Conservation (phyloP, 2,888 invertebrate species). For the Hirtodrosophila alboralis region DNA sequence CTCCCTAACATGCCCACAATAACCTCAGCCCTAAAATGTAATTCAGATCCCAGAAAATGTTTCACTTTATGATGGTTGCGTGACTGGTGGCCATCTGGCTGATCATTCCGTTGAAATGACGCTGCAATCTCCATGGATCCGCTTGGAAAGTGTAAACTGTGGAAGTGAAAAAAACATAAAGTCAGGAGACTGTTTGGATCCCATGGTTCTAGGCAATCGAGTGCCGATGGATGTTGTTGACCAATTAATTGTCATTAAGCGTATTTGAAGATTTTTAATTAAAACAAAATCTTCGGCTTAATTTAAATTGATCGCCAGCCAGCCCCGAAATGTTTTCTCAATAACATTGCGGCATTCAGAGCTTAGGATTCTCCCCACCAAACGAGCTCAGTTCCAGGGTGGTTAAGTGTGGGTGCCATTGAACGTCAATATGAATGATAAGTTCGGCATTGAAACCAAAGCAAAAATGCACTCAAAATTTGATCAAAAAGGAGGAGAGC, state of each 20-base stretch:
- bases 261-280: constrained; percentile 80
- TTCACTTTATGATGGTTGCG: constrained; percentile 70
- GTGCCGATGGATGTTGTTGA: constrained; percentile 63
- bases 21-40: constrained; percentile 18
- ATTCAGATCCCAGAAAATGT: constrained; percentile 14
- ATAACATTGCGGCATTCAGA: constrained; percentile 48
- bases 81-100: constrained; percentile 72
- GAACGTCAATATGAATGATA: constrained; percentile 23
- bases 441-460: constrained; percentile 56
- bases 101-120: constrained; percentile 41
- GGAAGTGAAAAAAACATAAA: constrained; percentile 31
- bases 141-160: constrained; percentile 44
- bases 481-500: constrained; percentile 19
- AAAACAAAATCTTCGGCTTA: constrained; percentile 78
- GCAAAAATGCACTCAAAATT: constrained; percentile 30
- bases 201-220: constrained; percentile 35
- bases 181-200: constrained; percentile 25
- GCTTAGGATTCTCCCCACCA: constrained; percentile 5
- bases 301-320: constrained; percentile 76
- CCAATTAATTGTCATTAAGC: constrained; percentile 81
- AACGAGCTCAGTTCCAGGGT: background rate
- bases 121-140: constrained; percentile 40
- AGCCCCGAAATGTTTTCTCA: constrained; percentile 44
- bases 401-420: constrained; percentile 35
- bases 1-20: constrained; percentile 25